A percentile compares a stretch with the other conserved stretches of the same genome.
Conservation (phyloP, 2,113 vertebrate species). For the Salvelinus sp. region DNA sequence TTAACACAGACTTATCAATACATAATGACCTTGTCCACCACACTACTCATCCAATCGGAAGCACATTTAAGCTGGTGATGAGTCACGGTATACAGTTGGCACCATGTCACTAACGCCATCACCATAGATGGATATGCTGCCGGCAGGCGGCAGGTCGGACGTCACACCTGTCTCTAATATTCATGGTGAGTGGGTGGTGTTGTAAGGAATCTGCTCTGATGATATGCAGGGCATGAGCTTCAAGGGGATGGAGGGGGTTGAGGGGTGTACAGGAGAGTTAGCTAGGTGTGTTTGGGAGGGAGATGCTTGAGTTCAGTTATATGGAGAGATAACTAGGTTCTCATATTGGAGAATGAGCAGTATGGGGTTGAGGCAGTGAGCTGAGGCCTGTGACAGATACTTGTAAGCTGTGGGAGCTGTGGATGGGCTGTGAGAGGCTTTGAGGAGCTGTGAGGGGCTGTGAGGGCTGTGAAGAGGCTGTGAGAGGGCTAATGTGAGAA, state of each 20-base stretch:
- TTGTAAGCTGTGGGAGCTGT: constrained; percentile 9
- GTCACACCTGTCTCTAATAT: constrained; percentile 66
- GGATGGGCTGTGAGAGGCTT: too few relatives aligned
- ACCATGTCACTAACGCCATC: constrained; percentile 54
- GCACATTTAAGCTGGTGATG: neutral
- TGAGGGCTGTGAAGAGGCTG: too few relatives aligned
- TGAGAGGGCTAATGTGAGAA: too few relatives aligned
- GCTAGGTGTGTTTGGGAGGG: constrained; percentile 8
- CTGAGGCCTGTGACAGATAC: constrained; percentile 47
- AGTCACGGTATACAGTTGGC: constrained; percentile 17
- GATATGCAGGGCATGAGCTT: constrained; percentile 64
- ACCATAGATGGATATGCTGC: constrained; percentile 36
- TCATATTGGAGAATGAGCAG: constrained; percentile 71
- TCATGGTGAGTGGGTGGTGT: constrained; percentile 48
- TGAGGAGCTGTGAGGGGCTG: too few relatives aligned
- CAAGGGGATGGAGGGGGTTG: constrained; percentile 50
- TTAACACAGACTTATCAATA: constrained; percentile 6
- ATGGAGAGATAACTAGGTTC: constrained; percentile 60
- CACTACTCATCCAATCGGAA: constrained; percentile 44
- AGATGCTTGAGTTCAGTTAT: constrained; percentile 47
- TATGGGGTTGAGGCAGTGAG: constrained; percentile 44
- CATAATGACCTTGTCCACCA: neutral
- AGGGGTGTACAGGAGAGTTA: constrained; percentile 5
- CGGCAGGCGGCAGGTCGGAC: constrained; percentile 43
- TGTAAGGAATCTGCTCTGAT: constrained; percentile 50